Evolutionary conservation across 2,888 invertebrate species (phyloP).

Genomic region (Thyatira batis): DNA sequence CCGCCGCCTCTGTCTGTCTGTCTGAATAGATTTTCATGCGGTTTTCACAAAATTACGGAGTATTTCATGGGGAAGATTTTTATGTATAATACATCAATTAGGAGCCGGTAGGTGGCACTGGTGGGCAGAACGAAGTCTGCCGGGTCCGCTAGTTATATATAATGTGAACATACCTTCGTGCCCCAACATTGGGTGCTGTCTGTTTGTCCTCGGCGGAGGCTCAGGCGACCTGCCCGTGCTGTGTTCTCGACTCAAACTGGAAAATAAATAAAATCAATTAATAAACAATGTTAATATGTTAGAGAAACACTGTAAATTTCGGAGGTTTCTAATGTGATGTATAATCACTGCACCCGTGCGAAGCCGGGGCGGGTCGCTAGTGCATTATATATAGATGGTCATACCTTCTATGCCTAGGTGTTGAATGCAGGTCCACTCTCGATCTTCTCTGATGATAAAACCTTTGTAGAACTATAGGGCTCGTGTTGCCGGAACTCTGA

Average conservation of each 20-base stretch:
- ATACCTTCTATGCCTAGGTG: slow-evolving; percentile 76
- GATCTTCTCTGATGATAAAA: slow-evolving; percentile 89
- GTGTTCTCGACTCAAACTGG: slow-evolving; percentile 76
- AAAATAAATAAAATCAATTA: not conserved
- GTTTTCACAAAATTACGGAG: too few species aligned
- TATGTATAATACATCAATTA: too few species aligned
- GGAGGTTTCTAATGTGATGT: not conserved
- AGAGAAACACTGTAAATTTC: too few species aligned
- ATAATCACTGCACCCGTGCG: too few species aligned
- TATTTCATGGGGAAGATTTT: too few species aligned
- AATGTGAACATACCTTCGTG: slow-evolving; percentile 63
- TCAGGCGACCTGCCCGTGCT: slow-evolving; percentile 77
- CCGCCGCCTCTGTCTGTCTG: too few species aligned
- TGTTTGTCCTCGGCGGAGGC: slow-evolving; percentile 68
- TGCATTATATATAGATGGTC: slow-evolving; percentile 1
- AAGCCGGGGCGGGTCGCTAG: too few species aligned
- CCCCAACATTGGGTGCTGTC: slow-evolving; percentile 59
- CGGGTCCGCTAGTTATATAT: too few species aligned
- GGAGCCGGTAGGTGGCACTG: too few species aligned
- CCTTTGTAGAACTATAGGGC: slow-evolving; percentile 89
- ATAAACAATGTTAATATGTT: too few species aligned
- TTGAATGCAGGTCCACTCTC: slow-evolving; percentile 70
- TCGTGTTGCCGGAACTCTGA: slow-evolving; percentile 86
- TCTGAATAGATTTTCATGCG: too few species aligned
- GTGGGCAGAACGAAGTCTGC: too few species aligned